Percentiles rank a stretch among this genome's conserved stretches.
Evolutionary conservation across 1,140 invertebrate genomes (phyloP).

Genomic region (Drosophila azteca): DNA sequence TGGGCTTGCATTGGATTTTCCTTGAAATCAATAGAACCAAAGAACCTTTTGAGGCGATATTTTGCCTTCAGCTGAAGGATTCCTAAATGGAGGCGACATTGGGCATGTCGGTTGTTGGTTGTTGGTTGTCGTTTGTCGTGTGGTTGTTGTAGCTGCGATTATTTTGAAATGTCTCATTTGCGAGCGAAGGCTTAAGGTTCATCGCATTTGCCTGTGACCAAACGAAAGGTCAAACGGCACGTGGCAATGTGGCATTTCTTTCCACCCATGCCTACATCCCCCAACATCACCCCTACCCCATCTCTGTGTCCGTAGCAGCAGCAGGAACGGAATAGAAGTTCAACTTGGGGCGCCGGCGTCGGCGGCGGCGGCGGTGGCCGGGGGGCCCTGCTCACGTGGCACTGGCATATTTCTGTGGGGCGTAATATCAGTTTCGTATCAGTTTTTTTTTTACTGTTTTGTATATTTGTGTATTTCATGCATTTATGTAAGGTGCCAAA

Average conservation of each 20-base stretch:
- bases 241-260: constrained; percentile 59
- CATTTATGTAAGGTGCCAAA: constrained; percentile 57
- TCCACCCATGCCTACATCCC: background rate
- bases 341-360: no score
- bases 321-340: no score
- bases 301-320: no score
- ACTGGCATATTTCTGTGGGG: constrained; percentile 48
- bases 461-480: background rate
- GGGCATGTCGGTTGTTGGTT: constrained; percentile 9
- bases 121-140: constrained; percentile 22
- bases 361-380: no score
- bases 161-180: constrained; percentile 73
- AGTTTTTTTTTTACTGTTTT: constrained; percentile 1
- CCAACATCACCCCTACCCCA: background rate
- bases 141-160: constrained; percentile 44
- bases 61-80: constrained; percentile 63
- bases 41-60: constrained; percentile 48
- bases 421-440: constrained; percentile 46
- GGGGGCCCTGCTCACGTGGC: constrained; percentile 50
- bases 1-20: constrained; percentile 37
- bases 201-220: constrained; percentile 50
- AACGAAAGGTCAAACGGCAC: constrained; percentile 71
- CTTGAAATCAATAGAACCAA: constrained; percentile 55
- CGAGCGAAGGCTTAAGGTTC: constrained; percentile 65
- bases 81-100: constrained; percentile 64